phyloP scores from a whole-genome alignment of 1,140 invertebrate genomes.

The Pogonomyrmex barbatus region DNA sequence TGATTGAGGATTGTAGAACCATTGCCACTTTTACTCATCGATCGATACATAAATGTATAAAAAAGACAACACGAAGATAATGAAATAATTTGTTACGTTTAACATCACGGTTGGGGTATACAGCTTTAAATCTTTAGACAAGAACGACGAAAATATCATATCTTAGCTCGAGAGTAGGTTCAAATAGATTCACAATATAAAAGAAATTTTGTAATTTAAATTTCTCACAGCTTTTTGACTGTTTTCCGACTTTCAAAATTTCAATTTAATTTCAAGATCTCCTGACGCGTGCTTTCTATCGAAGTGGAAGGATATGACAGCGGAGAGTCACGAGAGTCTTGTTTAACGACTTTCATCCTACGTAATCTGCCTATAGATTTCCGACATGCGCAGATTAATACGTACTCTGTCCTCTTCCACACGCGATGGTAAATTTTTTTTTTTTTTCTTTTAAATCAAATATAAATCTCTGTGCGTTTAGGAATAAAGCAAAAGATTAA shows the following conservation, averaged over 20 bases:
- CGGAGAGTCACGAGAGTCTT: constrained; percentile 4
- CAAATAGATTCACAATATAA: background rate
- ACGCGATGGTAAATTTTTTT: background rate
- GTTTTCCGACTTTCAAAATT: background rate
- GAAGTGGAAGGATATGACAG: background rate
- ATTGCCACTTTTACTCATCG: no score
- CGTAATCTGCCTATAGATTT: background rate
- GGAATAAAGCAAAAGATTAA: background rate
- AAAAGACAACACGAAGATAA: no score
- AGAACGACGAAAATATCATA: background rate
- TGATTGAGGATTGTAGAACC: background rate
- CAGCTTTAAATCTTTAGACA: background rate
- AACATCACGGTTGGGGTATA: background rate
- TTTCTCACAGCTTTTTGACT: background rate
- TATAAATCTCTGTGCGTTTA: background rate
- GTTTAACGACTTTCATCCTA: constrained; percentile 43
- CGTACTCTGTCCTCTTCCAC: background rate
- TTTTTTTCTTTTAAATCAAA: background rate
- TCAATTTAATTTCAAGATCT: background rate
- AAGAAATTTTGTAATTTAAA: background rate
- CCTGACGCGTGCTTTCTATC: constrained; percentile 3
- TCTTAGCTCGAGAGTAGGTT: background rate
- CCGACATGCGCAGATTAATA: background rate
- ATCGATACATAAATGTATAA: no score
- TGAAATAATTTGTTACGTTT: background rate